These are phyloP conservation scores for Drosophila birchii DNA, from an alignment of 2,888 invertebrate genomes.

Conservation along the genomic window DNA sequence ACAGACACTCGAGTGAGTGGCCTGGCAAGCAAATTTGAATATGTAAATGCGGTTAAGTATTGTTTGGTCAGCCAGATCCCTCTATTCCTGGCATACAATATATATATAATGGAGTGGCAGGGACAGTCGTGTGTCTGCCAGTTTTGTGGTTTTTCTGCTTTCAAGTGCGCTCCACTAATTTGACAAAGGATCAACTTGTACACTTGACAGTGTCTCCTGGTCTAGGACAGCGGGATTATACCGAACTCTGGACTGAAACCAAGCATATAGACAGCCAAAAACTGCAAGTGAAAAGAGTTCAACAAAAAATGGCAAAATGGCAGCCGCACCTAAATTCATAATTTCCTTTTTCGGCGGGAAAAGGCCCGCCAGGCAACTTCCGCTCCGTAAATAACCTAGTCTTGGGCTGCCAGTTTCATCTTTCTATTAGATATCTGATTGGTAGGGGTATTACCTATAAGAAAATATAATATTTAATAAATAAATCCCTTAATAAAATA, in stretches of 20 bases:
- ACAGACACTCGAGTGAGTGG: neutral
- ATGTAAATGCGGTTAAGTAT: conserved; percentile 25
- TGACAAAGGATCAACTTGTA: conserved; percentile 82
- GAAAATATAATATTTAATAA: too few relatives aligned
- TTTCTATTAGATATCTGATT: conserved; percentile 23
- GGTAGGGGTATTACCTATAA: neutral
- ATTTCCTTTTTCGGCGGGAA: conserved; percentile 62
- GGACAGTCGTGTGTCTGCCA: conserved; percentile 42
- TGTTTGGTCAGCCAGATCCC: conserved; percentile 27
- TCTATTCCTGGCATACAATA: neutral
- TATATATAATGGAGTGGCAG: neutral
- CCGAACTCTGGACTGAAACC: neutral
- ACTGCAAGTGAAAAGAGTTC: conserved; percentile 13
- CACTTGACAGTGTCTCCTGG: conserved; percentile 67
- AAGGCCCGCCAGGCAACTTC: conserved; percentile 61
- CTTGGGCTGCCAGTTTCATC: conserved; percentile 1
- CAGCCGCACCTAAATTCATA: conserved; percentile 63
- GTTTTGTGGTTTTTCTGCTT: conserved; percentile 57
- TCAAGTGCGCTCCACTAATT: conserved; percentile 76
- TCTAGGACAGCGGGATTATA: conserved; percentile 26
- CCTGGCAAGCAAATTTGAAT: conserved; percentile 37
- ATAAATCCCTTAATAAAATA: neutral
- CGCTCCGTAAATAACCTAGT: conserved; percentile 67
- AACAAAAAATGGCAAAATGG: conserved; percentile 16
- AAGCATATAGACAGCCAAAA: neutral